These are phyloP conservation scores for Drosophila murphyi DNA, from an alignment of 1,140 invertebrate species.

Conservation along the genomic window DNA sequence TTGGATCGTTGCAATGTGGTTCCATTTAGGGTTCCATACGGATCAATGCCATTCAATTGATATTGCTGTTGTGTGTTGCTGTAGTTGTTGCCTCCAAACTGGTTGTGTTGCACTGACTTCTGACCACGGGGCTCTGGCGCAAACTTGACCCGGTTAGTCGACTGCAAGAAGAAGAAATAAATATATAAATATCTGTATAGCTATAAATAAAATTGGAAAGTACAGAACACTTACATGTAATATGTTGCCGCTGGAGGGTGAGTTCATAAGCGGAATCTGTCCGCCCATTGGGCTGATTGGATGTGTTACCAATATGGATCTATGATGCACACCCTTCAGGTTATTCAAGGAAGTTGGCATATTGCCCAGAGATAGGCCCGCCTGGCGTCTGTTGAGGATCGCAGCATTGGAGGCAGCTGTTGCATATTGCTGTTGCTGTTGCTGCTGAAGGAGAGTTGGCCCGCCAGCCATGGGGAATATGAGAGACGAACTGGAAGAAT, in stretches of 20 bases:
- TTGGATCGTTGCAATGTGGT: conserved; percentile 89
- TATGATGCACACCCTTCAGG: conserved; percentile 74
- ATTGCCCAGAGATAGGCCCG: conserved; percentile 72
- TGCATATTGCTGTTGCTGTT: conserved; percentile 84
- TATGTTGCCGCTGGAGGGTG: conserved; percentile 88
- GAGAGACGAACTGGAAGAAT: conserved; percentile 84
- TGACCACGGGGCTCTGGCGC: conserved; percentile 71
- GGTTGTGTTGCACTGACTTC: conserved; percentile 39
- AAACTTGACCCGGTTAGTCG: conserved; percentile 80
- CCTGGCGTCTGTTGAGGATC: conserved; percentile 69
- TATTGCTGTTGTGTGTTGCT: conserved; percentile 64
- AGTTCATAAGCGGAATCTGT: conserved; percentile 86
- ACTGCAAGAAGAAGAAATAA: conserved; percentile 26
- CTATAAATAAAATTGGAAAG: neutral
- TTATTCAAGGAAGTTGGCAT: conserved; percentile 50
- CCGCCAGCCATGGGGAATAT: conserved; percentile 80
- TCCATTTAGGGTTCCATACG: conserved; percentile 70
- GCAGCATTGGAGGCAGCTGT: conserved; percentile 60
- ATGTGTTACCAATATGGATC: conserved; percentile 78
- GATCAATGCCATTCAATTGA: conserved; percentile 80
- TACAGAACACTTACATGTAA: conserved; percentile 86
- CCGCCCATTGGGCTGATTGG: conserved; percentile 69
- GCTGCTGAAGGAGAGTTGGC: conserved; percentile 85
- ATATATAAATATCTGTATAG: neutral
- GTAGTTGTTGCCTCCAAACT: conserved; percentile 27